Evolutionary conservation across 2,797 vertebrate species (phyloP).

Genomic region (Pristis pectinata): DNA sequence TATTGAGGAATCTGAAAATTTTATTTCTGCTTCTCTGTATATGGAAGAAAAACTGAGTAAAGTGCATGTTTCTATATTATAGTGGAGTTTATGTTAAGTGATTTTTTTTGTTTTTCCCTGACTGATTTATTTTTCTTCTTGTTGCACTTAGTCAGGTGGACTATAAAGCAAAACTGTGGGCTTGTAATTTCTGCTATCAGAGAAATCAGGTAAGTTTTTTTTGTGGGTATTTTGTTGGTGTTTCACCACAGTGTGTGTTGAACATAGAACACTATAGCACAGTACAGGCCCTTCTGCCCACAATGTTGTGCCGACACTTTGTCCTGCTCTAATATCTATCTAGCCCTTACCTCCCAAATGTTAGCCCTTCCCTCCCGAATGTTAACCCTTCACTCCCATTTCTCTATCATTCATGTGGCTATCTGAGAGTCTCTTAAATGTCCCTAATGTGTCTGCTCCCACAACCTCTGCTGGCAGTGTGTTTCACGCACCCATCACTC

Average conservation of each 20-base stretch:
- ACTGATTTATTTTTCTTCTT: conserved; percentile 39
- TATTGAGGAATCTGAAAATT: not conserved
- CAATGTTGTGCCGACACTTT: too few relatives aligned
- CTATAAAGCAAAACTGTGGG: conserved; percentile 96
- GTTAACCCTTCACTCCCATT: too few relatives aligned
- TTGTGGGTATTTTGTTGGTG: not conserved
- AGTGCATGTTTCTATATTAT: not conserved
- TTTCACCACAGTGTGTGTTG: not conserved
- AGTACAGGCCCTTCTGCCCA: too few relatives aligned
- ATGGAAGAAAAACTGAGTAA: not conserved
- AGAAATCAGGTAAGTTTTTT: conserved; percentile 83
- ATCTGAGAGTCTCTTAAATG: too few relatives aligned
- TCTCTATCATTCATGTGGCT: too few relatives aligned
- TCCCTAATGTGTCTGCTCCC: too few relatives aligned
- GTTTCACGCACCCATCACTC: too few relatives aligned
- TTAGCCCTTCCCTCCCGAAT: too few relatives aligned
- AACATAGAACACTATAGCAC: too few relatives aligned
- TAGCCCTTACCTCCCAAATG: too few relatives aligned
- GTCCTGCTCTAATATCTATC: too few relatives aligned
- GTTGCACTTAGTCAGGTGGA: conserved; percentile 79
- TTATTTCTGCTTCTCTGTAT: not conserved
- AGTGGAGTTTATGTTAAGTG: not conserved
- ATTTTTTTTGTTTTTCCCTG: conserved; percentile 24
- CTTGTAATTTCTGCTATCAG: conserved; percentile 97
- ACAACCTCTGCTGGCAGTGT: too few relatives aligned